Base-by-base conservation (phyloP, 2,113 vertebrate species). In the Gopherus flavomarginatus region DNA sequence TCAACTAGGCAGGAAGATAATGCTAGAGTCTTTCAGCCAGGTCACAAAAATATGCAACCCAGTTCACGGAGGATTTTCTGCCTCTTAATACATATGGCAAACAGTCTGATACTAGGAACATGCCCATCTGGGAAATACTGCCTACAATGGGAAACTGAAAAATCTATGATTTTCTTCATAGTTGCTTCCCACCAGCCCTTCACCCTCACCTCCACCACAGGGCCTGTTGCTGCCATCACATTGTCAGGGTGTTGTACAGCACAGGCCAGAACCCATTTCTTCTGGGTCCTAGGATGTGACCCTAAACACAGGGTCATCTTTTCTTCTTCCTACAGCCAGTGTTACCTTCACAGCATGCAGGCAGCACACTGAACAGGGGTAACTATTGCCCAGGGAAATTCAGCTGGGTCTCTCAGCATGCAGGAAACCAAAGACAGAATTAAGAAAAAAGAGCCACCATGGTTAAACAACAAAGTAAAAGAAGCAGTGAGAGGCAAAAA, bases 401-500 rank as follows among this genome's bases (percentile, higher is more conserved):
- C 1, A 3, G 1, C 53, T 0, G 0, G 22, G 10, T 77, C 21
- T 29, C 42, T 83, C 16, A 83, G 53, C 38, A 7, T 35, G 27
- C 81, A 86, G 12, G 38, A 14, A 44, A 82, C 2, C 5, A 5
- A 81, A 50, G 19, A 50, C 42, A 81, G 42, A 31, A 31, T 50
- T 50, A 50, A 50, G 50, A 50, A 50, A 50, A 50, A 50, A 50
- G 50, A 50, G 50, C 50, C 50, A 50, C 50, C 14, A 4, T 50
- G 50, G 50, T 50, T 50, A 50, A 50, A 50, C 50, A 50, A 50
- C 50, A 50, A 50, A 50, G 50, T 50, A 50, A 50, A 50, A 16
- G 50, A 50, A 50, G 50, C 50, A 50, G 50, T 14, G 50, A 50
- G 50, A 50, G 50, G 50, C 50, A 50, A 50, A 50, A 50, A 50